Percentiles rank a stretch among this genome's conserved stretches.
phyloP scores from a whole-genome alignment of 2,888 invertebrate species.

The Oscheius sp. region DNA sequence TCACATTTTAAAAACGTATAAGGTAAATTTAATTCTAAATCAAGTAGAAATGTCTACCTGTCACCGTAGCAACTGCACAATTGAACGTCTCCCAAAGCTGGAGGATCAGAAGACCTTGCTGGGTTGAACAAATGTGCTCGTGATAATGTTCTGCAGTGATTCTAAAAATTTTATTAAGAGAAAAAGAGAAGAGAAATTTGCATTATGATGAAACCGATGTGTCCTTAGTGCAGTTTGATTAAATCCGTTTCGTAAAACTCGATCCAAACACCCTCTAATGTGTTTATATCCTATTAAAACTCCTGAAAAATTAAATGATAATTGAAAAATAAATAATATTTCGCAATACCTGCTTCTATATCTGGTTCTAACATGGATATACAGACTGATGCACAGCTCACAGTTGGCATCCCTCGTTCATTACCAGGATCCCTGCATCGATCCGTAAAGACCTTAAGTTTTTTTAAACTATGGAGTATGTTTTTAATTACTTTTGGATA shows the following conservation, averaged over 20 bases:
- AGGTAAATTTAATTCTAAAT: neutral
- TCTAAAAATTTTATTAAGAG: constrained; percentile 33
- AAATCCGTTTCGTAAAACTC: constrained; percentile 67
- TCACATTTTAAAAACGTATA: neutral
- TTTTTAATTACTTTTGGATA: constrained; percentile 61
- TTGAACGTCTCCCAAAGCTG: constrained; percentile 63
- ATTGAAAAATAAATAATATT: too few relatives aligned
- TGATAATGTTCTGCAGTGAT: constrained; percentile 56
- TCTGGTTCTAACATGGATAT: constrained; percentile 65
- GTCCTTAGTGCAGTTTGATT: constrained; percentile 66
- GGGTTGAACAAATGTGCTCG: constrained; percentile 65
- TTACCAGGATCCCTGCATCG: constrained; percentile 64
- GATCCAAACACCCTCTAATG: constrained; percentile 68
- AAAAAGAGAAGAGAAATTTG: constrained; percentile 23
- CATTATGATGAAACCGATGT: constrained; percentile 65
- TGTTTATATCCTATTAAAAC: constrained; percentile 69
- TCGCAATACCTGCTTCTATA: constrained; percentile 65
- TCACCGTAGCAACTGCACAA: constrained; percentile 65
- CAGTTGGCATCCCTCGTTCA: constrained; percentile 63
- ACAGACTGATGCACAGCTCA: constrained; percentile 57
- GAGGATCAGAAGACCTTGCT: constrained; percentile 50
- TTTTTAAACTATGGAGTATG: neutral
- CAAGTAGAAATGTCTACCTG: constrained; percentile 30
- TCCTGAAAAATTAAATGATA: too few relatives aligned
- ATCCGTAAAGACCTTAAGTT: constrained; percentile 60